Percentiles rank a stretch among this genome's conserved stretches.
Conservation (phyloP, 1,140 invertebrate species). For the Agrilus planipennis region DNA sequence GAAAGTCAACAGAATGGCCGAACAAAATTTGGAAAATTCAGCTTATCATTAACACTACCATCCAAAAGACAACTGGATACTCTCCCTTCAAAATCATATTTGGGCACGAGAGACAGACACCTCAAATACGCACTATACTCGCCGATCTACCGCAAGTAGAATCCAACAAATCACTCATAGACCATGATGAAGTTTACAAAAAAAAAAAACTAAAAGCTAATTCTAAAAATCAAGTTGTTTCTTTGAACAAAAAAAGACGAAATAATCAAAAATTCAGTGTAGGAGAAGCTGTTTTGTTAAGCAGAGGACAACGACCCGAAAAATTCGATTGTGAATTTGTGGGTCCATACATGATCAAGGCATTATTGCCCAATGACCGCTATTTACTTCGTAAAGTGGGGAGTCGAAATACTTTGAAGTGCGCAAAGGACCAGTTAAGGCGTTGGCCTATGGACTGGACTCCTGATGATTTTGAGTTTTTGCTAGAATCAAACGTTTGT, state of each 20-base stretch:
- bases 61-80: slow-evolving; percentile 1
- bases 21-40: too few relatives aligned
- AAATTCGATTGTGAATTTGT: slow-evolving; percentile 8
- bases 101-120: too few relatives aligned
- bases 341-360: slow-evolving; percentile 9
- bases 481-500: too few relatives aligned
- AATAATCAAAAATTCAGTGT: too few relatives aligned
- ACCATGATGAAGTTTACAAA: background rate
- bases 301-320: slow-evolving; percentile 8
- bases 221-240: background rate
- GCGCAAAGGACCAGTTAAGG: slow-evolving; percentile 2
- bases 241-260: too few relatives aligned
- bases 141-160: too few relatives aligned
- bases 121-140: too few relatives aligned
- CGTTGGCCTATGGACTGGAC: background rate
- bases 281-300: slow-evolving; percentile 4
- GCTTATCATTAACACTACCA: too few relatives aligned
- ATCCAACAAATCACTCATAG: too few relatives aligned
- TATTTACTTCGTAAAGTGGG: slow-evolving; percentile 1
- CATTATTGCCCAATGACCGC: slow-evolving; percentile 1
- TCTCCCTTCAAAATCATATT: slow-evolving; percentile 6
- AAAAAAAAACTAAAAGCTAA: slow-evolving; percentile 1
- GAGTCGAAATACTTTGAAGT: background rate
- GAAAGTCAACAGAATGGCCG: too few relatives aligned
- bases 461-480: too few relatives aligned